Percentiles rank a stretch among this genome's conserved stretches.
These are phyloP conservation scores for Calosoma granatense DNA, from an alignment of 1,140 invertebrate species.

Conservation along the genomic window DNA sequence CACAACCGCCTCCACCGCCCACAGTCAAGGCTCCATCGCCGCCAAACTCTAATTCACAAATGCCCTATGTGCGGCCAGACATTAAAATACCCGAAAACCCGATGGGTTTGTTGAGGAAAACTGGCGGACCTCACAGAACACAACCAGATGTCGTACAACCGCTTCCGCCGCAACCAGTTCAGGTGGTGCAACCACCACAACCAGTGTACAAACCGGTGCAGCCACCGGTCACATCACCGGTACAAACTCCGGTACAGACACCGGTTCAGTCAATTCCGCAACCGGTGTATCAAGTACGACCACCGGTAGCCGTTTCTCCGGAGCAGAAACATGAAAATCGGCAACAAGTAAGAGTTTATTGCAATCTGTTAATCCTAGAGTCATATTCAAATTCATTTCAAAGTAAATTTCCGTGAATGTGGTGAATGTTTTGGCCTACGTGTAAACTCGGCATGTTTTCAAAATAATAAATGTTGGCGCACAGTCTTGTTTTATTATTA, in stretches of 20 bases:
- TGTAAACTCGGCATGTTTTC: background rate
- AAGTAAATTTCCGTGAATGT: background rate
- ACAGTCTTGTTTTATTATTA: background rate
- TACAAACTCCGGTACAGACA: constrained; percentile 35
- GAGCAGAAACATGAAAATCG: background rate
- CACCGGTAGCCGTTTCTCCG: background rate
- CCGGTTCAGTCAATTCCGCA: constrained; percentile 15
- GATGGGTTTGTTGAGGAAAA: constrained; percentile 42
- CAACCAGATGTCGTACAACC: constrained; percentile 20
- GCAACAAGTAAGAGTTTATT: background rate
- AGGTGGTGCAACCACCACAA: constrained; percentile 23
- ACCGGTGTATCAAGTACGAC: background rate
- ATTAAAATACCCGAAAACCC: constrained; percentile 59
- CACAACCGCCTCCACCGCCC: constrained; percentile 40
- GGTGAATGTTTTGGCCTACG: background rate
- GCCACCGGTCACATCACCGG: constrained; percentile 38
- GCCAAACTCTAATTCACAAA: background rate
- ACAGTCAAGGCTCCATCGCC: constrained; percentile 19
- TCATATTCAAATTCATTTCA: background rate
- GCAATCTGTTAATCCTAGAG: too few relatives aligned
- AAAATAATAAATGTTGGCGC: background rate
- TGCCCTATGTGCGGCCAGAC: constrained; percentile 41
- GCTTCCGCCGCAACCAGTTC: constrained; percentile 32
- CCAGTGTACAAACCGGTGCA: constrained; percentile 39
- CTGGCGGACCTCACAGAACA: constrained; percentile 33